These are phyloP conservation scores for Mallateleia sp. DNA, from an alignment of 2,888 invertebrate species.

Conservation along the genomic window DNA sequence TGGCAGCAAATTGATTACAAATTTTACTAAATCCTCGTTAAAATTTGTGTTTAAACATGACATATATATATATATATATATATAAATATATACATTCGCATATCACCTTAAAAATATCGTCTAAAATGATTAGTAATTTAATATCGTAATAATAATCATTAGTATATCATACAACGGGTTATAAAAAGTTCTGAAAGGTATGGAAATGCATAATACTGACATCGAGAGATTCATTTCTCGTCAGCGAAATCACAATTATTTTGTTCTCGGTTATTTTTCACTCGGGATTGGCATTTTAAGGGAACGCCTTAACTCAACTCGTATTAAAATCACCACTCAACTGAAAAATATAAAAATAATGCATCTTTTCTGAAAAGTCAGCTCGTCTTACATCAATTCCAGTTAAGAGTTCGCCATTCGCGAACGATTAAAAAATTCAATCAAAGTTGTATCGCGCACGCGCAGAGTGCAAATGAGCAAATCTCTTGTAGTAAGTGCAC, in stretches of 20 bases:
- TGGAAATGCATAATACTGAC: conserved; percentile 4
- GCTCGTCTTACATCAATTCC: too few relatives aligned
- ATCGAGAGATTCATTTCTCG: background rate
- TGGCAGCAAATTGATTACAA: background rate
- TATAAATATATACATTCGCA: background rate
- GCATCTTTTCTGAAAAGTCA: too few relatives aligned
- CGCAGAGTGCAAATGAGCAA: too few relatives aligned
- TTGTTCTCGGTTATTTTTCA: background rate
- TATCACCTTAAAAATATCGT: background rate
- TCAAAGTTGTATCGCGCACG: too few relatives aligned
- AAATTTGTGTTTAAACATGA: background rate
- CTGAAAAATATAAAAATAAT: too few relatives aligned
- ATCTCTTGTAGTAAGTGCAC: too few relatives aligned
- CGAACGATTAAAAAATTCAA: too few relatives aligned
- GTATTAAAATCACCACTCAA: too few relatives aligned
- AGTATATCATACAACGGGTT: background rate
- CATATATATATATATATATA: background rate
- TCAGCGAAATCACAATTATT: background rate
- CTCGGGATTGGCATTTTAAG: too few relatives aligned
- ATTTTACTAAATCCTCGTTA: background rate
- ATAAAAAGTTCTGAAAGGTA: background rate
- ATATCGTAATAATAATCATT: background rate
- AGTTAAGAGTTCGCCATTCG: too few relatives aligned
- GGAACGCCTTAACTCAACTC: too few relatives aligned
- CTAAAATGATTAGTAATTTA: background rate